Evolutionary conservation across 1,140 invertebrate species (phyloP), one percentile per base, ranked within the genome.

Genomic region (Nasonia giraulti): DNA sequence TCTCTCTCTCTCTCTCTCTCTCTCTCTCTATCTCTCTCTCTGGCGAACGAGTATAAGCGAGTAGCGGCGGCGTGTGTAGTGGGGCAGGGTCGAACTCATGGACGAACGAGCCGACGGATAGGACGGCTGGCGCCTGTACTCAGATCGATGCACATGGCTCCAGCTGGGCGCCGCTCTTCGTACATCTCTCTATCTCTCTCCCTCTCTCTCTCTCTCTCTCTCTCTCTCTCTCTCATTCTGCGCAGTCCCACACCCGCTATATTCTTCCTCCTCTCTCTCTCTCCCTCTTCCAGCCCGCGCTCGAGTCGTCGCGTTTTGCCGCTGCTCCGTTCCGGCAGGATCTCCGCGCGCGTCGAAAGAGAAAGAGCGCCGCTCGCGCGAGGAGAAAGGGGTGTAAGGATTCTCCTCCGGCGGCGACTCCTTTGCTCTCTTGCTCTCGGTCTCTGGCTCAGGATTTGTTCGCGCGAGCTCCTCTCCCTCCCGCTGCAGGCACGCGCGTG

Each of bases 61-160:
- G 50, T 80, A 66, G 23, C 17, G 4, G 12, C 33, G 55, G 31
- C 6, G 77, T 75, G 80, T 88, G 87, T 90, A 88, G 86, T 90
- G 89, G 89, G 90, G 89, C 90, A 93, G 92, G 91, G 91, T 93
- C 91, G 91, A 93, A 93, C 91, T 93, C 92, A 93, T 92, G 91
- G 92, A 92, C 91, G 92, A 93, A 92, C 90, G 91, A 93, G 92
- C 90, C 92, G 91, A 93, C 92, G 91, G 90, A 93, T 93, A 93
- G 92, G 92, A 92, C 88, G 90, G 89, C 92, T 92, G 92, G 92
- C 92, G 93, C 92, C 93, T 92, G 88, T 92, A 90, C 89, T 93
- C 92, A 93, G 93, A 93, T 93, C 93, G 93, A 93, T 93, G 93
- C 91, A 92, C 91, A 90, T 92, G 93, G 92, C 92, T 93, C 93